Conservation (phyloP, 2,797 vertebrate genomes). For the Sardinella longiceps region DNA sequence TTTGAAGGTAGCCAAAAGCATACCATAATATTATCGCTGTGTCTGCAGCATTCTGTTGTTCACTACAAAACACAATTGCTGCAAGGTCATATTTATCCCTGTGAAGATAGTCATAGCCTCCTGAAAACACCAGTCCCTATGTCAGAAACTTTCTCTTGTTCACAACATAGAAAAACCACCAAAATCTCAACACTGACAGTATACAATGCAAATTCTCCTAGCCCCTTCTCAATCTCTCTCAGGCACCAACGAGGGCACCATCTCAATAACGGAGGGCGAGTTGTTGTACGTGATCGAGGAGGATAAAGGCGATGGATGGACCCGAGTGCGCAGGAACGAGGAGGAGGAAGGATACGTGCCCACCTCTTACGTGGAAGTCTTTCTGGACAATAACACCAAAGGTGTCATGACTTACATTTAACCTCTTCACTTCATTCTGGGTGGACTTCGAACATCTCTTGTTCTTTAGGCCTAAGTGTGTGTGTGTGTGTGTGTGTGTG, state of each 20-base stretch:
- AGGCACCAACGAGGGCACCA: constrained; percentile 98
- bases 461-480: not conserved
- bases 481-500: not conserved
- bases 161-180: too few species aligned
- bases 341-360: constrained; percentile 99
- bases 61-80: too few species aligned
- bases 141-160: too few species aligned
- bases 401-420: constrained; percentile 99
- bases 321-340: constrained; percentile 92
- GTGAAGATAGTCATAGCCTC: too few species aligned
- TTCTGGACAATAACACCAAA: constrained; percentile 99
- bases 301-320: constrained; percentile 99
- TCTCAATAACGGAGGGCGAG: constrained; percentile 94
- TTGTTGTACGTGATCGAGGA: constrained; percentile 96
- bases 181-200: too few species aligned
- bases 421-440: constrained; percentile 44
- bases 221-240: too few species aligned
- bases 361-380: constrained; percentile 95
- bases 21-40: too few species aligned
- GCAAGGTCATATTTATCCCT: too few species aligned
- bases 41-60: too few species aligned
- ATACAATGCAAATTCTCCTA: too few species aligned
- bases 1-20: too few species aligned
- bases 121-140: too few species aligned
- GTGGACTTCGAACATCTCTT: not conserved